Conservation (phyloP, 2,797 vertebrate genomes). For the Pipistrellus pygmaeus region DNA sequence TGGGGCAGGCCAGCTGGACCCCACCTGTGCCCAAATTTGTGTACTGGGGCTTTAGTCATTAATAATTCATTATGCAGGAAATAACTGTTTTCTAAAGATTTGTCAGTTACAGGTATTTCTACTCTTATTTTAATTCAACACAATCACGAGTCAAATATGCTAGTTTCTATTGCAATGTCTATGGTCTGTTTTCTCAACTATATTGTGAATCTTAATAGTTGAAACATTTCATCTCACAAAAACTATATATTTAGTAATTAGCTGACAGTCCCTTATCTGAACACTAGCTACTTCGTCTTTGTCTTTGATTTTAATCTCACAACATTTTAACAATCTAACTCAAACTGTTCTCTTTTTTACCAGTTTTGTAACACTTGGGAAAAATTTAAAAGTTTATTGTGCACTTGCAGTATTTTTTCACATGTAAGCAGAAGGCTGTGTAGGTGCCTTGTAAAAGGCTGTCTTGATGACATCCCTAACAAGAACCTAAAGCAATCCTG, state of each 20-base stretch:
- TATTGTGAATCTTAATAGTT: constrained; percentile 52
- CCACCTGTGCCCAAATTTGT: too few species aligned
- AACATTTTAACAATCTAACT: constrained; percentile 58
- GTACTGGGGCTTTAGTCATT: background rate
- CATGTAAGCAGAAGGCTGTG: constrained; percentile 72
- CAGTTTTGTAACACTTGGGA: constrained; percentile 58
- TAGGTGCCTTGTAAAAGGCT: constrained; percentile 76
- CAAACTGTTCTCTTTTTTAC: constrained; percentile 48
- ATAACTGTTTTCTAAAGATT: background rate
- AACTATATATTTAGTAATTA: constrained; percentile 47
- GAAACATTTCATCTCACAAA: constrained; percentile 39
- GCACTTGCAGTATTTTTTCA: constrained; percentile 9
- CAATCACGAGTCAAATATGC: background rate
- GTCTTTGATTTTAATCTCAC: constrained; percentile 50
- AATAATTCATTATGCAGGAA: constrained; percentile 13
- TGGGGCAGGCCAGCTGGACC: too few species aligned
- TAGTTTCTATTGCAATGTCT: background rate
- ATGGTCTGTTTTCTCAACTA: constrained; percentile 44
- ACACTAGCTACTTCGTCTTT: background rate
- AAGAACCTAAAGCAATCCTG: constrained; percentile 56
- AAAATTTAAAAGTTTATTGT: constrained; percentile 60
- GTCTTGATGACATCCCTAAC: constrained; percentile 72
- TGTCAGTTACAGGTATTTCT: background rate
- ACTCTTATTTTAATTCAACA: constrained; percentile 33
- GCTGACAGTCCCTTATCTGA: background rate